phyloP scores from a whole-genome alignment of 2,888 invertebrate species.

The Melanostoma mellinum region DNA sequence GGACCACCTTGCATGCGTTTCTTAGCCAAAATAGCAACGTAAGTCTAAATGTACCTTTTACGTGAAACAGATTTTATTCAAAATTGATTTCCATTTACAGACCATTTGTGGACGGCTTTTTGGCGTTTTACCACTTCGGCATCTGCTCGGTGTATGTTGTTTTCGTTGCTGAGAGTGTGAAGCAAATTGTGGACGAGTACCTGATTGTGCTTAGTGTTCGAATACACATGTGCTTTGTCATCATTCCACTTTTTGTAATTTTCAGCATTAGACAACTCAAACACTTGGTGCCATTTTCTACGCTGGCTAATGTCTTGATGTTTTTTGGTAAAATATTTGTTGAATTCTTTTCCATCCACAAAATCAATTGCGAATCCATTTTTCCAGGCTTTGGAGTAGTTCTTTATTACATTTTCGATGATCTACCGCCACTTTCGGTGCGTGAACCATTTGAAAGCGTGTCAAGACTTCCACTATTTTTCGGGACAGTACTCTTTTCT shows the following conservation, averaged over 20 bases:
- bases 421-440: slow-evolving; percentile 83
- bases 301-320: slow-evolving; percentile 94
- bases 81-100: slow-evolving; percentile 81
- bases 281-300: slow-evolving; percentile 94
- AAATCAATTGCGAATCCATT: neutral
- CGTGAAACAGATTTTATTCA: slow-evolving; percentile 11
- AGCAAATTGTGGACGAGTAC: slow-evolving; percentile 88
- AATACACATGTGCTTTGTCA: slow-evolving; percentile 83
- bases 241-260: slow-evolving; percentile 88
- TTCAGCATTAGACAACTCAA: slow-evolving; percentile 91
- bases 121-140: slow-evolving; percentile 96
- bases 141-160: slow-evolving; percentile 99
- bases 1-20: slow-evolving; percentile 87
- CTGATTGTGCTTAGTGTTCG: slow-evolving; percentile 82
- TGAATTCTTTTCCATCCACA: too few species aligned
- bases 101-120: slow-evolving; percentile 89
- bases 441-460: slow-evolving; percentile 82
- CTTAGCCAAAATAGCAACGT: slow-evolving; percentile 84
- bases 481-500: slow-evolving; percentile 96
- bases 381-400: slow-evolving; percentile 87
- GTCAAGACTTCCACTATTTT: slow-evolving; percentile 90
- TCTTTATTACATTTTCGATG: slow-evolving; percentile 91
- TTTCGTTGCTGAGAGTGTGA: slow-evolving; percentile 93
- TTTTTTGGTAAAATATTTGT: slow-evolving; percentile 83
- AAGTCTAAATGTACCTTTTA: slow-evolving; percentile 70